Conservation (phyloP, 92 coral and sea anemone genomes). For the Zoanthus sociatus region DNA sequence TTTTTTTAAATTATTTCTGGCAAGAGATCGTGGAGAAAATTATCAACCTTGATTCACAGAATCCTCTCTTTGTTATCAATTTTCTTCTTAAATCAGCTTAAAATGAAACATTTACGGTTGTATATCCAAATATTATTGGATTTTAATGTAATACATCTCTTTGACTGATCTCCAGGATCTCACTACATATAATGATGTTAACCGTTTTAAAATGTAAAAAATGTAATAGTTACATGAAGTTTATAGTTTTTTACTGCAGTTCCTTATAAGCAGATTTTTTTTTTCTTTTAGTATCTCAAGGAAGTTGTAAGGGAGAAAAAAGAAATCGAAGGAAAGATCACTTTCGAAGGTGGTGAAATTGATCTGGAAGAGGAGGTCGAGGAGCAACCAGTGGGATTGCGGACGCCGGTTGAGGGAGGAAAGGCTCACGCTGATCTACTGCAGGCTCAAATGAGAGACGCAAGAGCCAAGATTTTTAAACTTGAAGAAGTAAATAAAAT, state of each 20-base stretch:
- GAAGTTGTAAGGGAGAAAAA: slow-evolving; percentile 67
- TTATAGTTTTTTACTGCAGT: background rate
- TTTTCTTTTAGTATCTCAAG: slow-evolving; percentile 60
- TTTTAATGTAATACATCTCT: no score
- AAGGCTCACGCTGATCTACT: slow-evolving; percentile 50
- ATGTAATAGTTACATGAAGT: no score
- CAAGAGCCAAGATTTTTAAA: slow-evolving; percentile 61
- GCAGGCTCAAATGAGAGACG: slow-evolving; percentile 87
- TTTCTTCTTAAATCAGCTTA: no score
- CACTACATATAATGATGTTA: no score
- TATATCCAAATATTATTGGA: no score
- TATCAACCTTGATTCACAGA: no score
- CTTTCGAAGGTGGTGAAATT: slow-evolving; percentile 54
- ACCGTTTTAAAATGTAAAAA: no score
- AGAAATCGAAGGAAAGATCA: slow-evolving; percentile 55
- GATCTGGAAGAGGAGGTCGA: slow-evolving; percentile 56
- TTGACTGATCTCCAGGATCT: no score
- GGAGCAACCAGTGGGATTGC: slow-evolving; percentile 26
- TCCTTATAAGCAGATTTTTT: background rate
- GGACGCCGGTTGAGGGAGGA: slow-evolving; percentile 39
- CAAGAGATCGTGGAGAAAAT: no score
- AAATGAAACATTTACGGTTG: no score
- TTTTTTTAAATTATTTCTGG: no score
- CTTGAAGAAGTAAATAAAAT: slow-evolving; percentile 68
- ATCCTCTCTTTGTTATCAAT: no score